phyloP scores from a whole-genome alignment of 2,888 invertebrate genomes.

The Nemotelus nigrinus region DNA sequence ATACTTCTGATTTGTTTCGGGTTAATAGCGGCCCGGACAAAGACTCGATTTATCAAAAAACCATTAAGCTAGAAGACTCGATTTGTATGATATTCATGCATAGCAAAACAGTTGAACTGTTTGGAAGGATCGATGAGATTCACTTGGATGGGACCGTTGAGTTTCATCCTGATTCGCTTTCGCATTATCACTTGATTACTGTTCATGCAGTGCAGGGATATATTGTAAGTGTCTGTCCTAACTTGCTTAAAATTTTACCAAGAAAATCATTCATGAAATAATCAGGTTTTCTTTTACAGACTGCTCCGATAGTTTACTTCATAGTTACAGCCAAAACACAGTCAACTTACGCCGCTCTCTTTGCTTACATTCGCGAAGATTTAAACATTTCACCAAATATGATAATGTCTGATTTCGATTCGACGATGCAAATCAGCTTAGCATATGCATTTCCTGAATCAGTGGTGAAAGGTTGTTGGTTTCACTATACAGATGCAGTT shows the following conservation, averaged over 20 bases:
- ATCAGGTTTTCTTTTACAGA: conserved; percentile 46
- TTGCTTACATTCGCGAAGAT: conserved; percentile 54
- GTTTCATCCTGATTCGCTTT: conserved; percentile 51
- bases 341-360: conserved; percentile 53
- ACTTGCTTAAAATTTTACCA: background rate
- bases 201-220: conserved; percentile 54
- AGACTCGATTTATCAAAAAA: conserved; percentile 55
- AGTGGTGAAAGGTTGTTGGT: conserved; percentile 56
- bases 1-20: conserved; percentile 53
- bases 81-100: conserved; percentile 56
- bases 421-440: conserved; percentile 53
- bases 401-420: conserved; percentile 54
- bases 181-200: conserved; percentile 53
- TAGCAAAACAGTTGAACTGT: conserved; percentile 53
- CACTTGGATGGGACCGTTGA: conserved; percentile 54
- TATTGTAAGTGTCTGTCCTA: conserved; percentile 48
- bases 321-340: conserved; percentile 53
- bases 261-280: background rate
- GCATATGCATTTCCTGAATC: conserved; percentile 54
- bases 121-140: conserved; percentile 54
- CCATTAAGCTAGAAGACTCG: conserved; percentile 51
- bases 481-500: conserved; percentile 54
- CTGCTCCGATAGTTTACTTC: conserved; percentile 54
- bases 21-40: conserved; percentile 54
- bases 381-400: conserved; percentile 54